Evolutionary conservation across 1,140 invertebrate genomes (phyloP).

Genomic region (Ylistrum balloti): DNA sequence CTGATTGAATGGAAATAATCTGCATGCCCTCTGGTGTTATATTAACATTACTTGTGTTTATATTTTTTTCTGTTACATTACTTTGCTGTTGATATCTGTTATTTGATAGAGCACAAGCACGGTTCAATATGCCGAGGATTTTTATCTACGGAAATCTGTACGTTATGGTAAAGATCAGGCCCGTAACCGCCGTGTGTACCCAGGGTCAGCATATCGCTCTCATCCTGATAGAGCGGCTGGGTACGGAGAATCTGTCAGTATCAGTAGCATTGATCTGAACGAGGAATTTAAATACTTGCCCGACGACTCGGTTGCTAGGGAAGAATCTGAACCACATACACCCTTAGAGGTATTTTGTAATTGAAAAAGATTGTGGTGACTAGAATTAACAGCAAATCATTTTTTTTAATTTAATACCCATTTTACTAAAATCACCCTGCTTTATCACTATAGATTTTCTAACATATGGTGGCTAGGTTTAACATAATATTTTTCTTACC

Average conservation of each 20-base stretch:
- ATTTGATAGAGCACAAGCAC: slow-evolving; percentile 41
- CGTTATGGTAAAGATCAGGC: slow-evolving; percentile 67
- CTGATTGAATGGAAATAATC: not conserved
- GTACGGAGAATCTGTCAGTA: slow-evolving; percentile 57
- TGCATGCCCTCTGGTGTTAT: not conserved
- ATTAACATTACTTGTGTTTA: slow-evolving; percentile 43
- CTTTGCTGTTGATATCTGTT: not conserved
- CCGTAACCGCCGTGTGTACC: slow-evolving; percentile 52
- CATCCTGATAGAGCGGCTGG: slow-evolving; percentile 57
- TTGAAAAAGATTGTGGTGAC: not conserved
- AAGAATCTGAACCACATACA: not conserved
- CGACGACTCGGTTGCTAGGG: slow-evolving; percentile 72
- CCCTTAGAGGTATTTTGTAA: not conserved
- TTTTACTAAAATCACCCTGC: slow-evolving; percentile 12
- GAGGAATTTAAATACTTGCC: slow-evolving; percentile 71
- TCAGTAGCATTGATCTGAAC: slow-evolving; percentile 68
- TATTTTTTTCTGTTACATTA: slow-evolving; percentile 42
- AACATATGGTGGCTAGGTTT: not conserved
- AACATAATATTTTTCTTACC: not conserved
- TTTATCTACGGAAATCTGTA: slow-evolving; percentile 74
- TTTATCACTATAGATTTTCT: not conserved
- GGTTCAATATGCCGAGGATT: slow-evolving; percentile 71
- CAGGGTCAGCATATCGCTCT: slow-evolving; percentile 59
- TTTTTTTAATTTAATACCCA: not conserved
- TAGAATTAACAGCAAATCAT: not conserved